phyloP scores from a whole-genome alignment of 2,113 vertebrate species.

The Uropsilus gracilis region DNA sequence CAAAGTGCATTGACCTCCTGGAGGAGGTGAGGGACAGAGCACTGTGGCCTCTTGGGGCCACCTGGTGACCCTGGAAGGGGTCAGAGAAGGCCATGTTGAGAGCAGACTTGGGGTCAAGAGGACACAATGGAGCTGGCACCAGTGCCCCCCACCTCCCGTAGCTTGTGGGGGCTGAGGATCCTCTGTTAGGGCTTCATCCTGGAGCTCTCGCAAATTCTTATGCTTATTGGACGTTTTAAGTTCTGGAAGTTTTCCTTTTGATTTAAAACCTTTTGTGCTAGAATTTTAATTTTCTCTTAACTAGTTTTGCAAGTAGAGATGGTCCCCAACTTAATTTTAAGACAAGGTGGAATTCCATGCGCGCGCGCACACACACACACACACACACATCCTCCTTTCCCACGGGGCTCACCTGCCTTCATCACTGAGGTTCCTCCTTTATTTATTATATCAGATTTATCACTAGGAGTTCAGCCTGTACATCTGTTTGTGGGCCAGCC shows the following conservation, averaged over 20 bases:
- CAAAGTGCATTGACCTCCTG: background rate
- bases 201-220: background rate
- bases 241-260: background rate
- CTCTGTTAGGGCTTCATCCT: background rate
- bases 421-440: background rate
- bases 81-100: fast-evolving
- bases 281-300: background rate
- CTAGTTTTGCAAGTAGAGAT: background rate
- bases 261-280: background rate
- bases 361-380: background rate
- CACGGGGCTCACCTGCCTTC: background rate
- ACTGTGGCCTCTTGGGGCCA: background rate
- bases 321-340: background rate
- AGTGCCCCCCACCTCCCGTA: background rate
- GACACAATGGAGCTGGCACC: background rate
- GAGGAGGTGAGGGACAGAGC: background rate
- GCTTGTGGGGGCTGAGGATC: background rate
- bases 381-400: background rate
- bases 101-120: fast-evolving
- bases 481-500: background rate
- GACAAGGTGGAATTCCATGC: background rate
- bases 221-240: background rate
- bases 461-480: background rate
- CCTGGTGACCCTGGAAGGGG: background rate
- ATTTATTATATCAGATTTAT: too few species aligned